Evolutionary conservation across 2,888 invertebrate genomes (phyloP).

Genomic region (Epistrophe eligans): DNA sequence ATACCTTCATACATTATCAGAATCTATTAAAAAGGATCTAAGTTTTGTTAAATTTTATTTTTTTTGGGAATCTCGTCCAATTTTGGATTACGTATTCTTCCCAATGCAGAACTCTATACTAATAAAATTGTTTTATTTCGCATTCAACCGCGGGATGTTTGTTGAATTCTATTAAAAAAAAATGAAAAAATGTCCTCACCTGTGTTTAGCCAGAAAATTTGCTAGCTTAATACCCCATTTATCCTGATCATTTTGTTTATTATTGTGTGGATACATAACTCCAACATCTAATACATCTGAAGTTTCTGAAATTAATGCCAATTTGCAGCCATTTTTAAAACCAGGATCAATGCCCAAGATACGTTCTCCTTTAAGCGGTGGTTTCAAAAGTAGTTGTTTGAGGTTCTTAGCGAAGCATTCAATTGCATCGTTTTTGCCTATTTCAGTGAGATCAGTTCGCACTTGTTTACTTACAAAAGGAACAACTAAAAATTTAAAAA

Average conservation of each 20-base stretch:
- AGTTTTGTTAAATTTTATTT: too few relatives aligned
- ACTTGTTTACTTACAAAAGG: conserved; percentile 89
- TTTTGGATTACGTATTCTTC: too few relatives aligned
- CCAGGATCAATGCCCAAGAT: conserved; percentile 96
- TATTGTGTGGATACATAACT: conserved; percentile 88
- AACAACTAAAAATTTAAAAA: conserved; percentile 84
- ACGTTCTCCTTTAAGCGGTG: conserved; percentile 91
- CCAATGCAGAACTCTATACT: too few relatives aligned
- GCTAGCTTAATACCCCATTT: conserved; percentile 80
- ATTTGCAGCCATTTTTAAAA: conserved; percentile 94
- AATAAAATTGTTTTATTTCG: too few relatives aligned
- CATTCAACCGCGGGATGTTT: too few relatives aligned
- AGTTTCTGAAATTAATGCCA: conserved; percentile 90
- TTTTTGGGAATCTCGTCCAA: too few relatives aligned
- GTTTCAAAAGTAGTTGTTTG: conserved; percentile 91
- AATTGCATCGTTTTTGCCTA: conserved; percentile 92
- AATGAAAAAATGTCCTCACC: conserved; percentile 82
- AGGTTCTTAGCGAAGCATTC: conserved; percentile 94
- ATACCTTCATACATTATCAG: too few relatives aligned
- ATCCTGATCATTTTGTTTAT: conserved; percentile 80
- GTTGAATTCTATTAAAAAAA: background rate
- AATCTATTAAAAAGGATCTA: too few relatives aligned
- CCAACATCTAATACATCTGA: conserved; percentile 89
- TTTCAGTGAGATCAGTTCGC: conserved; percentile 89
- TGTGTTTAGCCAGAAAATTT: conserved; percentile 85